A percentile compares a stretch with the other conserved stretches of the same genome.
Conservation (phyloP, 2,797 vertebrate species). For the Arrhamphus sclerolepis region DNA sequence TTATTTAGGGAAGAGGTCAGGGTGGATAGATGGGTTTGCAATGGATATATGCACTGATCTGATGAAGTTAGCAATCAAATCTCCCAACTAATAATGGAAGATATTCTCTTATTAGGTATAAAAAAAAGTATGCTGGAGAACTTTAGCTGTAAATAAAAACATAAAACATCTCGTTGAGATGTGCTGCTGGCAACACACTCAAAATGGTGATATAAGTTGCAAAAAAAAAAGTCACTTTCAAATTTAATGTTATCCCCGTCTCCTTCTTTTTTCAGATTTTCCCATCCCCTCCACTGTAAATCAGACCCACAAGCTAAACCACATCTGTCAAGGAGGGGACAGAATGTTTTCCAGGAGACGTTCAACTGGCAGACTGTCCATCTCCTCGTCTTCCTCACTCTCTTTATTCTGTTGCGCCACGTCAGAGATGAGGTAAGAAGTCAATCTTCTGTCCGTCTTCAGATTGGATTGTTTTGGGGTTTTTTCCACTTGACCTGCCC, state of each 20-base stretch:
- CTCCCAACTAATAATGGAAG: too few relatives aligned
- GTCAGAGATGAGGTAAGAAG: constrained; percentile 8
- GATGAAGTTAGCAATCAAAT: too few relatives aligned
- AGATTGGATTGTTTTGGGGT: constrained; percentile 1
- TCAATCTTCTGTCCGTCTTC: constrained; percentile 11
- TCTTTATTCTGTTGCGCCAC: constrained; percentile 21
- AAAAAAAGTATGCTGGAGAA: too few relatives aligned
- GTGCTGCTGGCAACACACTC: too few relatives aligned
- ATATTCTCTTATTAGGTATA: too few relatives aligned
- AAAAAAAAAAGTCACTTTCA: not conserved
- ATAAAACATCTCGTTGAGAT: too few relatives aligned
- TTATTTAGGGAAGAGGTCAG: too few relatives aligned
- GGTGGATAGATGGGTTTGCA: too few relatives aligned
- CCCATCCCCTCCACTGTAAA: constrained; percentile 6
- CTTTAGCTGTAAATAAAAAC: too few relatives aligned
- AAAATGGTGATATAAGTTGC: too few relatives aligned
- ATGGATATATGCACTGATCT: too few relatives aligned
- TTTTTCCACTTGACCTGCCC: constrained; percentile 2
- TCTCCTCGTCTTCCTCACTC: constrained; percentile 12
- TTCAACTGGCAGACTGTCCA: constrained; percentile 23
- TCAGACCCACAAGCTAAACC: constrained; percentile 16
- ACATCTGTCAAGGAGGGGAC: constrained; percentile 31
- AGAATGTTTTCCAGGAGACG: constrained; percentile 51
- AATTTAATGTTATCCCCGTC: not conserved
- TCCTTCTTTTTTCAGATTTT: not conserved